Conservation (phyloP, 92 coral and sea anemone species). For the Actinostola sp. region DNA sequence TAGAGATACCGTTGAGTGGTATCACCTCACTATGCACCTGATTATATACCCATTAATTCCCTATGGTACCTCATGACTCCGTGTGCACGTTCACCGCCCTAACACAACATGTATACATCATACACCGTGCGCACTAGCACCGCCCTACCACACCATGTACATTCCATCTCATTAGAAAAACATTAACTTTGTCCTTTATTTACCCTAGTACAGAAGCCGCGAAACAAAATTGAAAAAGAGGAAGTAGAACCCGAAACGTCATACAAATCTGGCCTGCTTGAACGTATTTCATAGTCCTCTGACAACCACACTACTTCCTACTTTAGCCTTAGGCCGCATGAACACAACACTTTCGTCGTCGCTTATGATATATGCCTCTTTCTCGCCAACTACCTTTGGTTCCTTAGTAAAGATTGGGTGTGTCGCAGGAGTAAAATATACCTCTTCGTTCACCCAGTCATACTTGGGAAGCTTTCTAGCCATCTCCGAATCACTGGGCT, state of each 20-base stretch:
- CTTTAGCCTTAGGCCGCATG: slow-evolving; percentile 57
- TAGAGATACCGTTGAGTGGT: too few relatives aligned
- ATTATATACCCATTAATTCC: too few relatives aligned
- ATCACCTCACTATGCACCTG: too few relatives aligned
- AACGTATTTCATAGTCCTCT: slow-evolving; percentile 14
- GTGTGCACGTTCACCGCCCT: too few relatives aligned
- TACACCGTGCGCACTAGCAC: too few relatives aligned
- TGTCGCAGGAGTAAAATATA: slow-evolving; percentile 62
- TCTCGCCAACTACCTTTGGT: slow-evolving; percentile 38
- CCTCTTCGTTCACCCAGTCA: slow-evolving; percentile 57
- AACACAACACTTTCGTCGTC: slow-evolving; percentile 63
- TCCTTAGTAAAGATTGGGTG: slow-evolving; percentile 57
- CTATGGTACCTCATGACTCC: too few relatives aligned
- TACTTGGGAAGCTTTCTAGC: slow-evolving; percentile 68
- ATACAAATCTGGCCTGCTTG: slow-evolving; percentile 21
- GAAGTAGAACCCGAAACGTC: slow-evolving; percentile 9
- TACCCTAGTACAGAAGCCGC: slow-evolving; percentile 19
- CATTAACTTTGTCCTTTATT: slow-evolving; percentile 26
- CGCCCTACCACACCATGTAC: too few relatives aligned
- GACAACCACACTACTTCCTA: slow-evolving; percentile 27
- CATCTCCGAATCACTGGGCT: slow-evolving; percentile 31
- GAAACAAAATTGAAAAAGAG: slow-evolving; percentile 3
- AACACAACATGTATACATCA: too few relatives aligned
- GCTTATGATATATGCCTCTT: slow-evolving; percentile 31
- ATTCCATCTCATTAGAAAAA: too few relatives aligned